Base-by-base conservation (phyloP, 2,888 invertebrate genomes). In the Campaea margaritaria region DNA sequence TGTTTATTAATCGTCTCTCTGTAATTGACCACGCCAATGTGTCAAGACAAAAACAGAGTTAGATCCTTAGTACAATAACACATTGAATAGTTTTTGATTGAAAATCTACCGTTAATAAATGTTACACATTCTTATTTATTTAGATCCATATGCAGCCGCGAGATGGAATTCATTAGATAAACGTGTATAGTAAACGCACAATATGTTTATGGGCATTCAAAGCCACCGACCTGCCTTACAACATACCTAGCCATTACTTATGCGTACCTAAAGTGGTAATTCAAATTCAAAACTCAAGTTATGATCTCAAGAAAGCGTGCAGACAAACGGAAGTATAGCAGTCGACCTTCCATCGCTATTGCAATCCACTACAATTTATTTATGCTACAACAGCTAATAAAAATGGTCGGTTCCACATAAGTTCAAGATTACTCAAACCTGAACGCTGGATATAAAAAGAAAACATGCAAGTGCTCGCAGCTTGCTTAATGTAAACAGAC, bases 401-500 rank as follows among this genome's bases (percentile, higher is more conserved):
- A 75, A 76, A 67, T 62, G 68, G 62, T 73, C 56, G 49, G 59
- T 62, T 59, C 70, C 55, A 66, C 61, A 66, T 69, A 66, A 62
- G 67, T 62, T 67, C 56, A 67, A 72, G 62, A 57, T 66, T 68
- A 71, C 72, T 72, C 73, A 66, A 68, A 72, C 61, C 65, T 63
- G 69, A 67, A 68, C 67, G 67, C 67, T 72, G 71, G 65, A 62
- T 65, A 75, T 70, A 71, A 73, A 78, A 78, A 74, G 73, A 77
- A 80, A 79, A 79, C 73, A 70, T 65, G 74, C 72, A 72, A 74
- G 75, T 72, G 68, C 66, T 71, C 73, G 73, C 73, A 78, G 73
- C 73, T 79, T 75, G 73, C 77, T 78, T 78, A 81, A 81, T 85
- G 82, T 84, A 85, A 86, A 86, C 78, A 83, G 81, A 79, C 81